Conservation (phyloP, 2,113 vertebrate species). For the Scomber colias region DNA sequence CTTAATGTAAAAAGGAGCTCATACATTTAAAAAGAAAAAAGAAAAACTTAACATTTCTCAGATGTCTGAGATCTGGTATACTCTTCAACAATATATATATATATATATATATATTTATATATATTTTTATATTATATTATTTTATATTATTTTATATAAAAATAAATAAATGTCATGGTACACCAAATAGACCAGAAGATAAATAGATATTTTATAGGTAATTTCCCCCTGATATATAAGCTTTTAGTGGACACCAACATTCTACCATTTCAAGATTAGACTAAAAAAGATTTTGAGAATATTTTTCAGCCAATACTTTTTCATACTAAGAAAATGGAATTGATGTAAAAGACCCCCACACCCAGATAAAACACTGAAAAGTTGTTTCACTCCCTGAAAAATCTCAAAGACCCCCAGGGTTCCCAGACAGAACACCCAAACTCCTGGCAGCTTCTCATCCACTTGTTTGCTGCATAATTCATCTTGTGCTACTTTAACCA, state of each 20-base stretch:
- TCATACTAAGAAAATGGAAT: constrained; percentile 8
- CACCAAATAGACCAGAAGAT: too few species aligned
- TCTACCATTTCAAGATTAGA: neutral
- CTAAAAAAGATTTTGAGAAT: constrained; percentile 1
- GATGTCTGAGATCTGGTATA: too few species aligned
- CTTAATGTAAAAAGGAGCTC: neutral
- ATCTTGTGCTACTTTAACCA: constrained; percentile 42
- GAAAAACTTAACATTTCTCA: neutral
- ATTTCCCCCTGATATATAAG: too few species aligned
- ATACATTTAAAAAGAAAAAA: too few species aligned
- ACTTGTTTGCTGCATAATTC: constrained; percentile 60
- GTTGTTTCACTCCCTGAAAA: neutral
- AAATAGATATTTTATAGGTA: too few species aligned
- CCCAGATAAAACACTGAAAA: neutral
- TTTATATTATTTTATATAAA: too few species aligned
- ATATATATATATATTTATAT: too few species aligned
- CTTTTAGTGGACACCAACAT: too few species aligned
- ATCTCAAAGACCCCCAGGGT: constrained; percentile 17
- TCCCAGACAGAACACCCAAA: constrained; percentile 34
- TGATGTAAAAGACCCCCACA: neutral
- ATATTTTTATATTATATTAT: too few species aligned
- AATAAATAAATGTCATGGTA: too few species aligned
- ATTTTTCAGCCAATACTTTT: constrained; percentile 1
- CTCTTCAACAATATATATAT: too few species aligned
- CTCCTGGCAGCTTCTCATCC: constrained; percentile 34